These are phyloP conservation scores for Drosophila vallismaia DNA, from an alignment of 2,888 invertebrate genomes.

Conservation along the genomic window DNA sequence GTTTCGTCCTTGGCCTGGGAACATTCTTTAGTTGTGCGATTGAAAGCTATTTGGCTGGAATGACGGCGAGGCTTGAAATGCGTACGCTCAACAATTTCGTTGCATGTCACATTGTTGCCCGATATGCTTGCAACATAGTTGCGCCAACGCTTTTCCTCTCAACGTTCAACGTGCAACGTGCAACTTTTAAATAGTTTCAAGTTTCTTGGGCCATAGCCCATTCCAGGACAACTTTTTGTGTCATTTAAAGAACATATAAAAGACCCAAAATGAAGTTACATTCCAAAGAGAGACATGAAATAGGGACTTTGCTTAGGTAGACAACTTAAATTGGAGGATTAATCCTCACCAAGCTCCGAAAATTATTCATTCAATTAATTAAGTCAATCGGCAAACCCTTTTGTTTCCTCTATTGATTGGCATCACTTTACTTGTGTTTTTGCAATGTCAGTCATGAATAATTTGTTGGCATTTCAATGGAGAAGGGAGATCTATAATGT, in stretches of 20 bases:
- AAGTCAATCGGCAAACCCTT: conserved; percentile 7
- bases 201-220: conserved; percentile 43
- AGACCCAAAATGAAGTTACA: neutral
- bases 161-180: conserved; percentile 48
- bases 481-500: conserved; percentile 25
- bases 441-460: neutral
- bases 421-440: neutral
- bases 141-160: conserved; percentile 46
- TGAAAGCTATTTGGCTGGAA: conserved; percentile 60
- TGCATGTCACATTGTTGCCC: conserved; percentile 75
- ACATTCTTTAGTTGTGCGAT: conserved; percentile 49
- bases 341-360: neutral
- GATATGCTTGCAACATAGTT: conserved; percentile 63
- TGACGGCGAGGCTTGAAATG: conserved; percentile 24
- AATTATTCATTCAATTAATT: conserved; percentile 2
- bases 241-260: conserved; percentile 50
- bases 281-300: neutral
- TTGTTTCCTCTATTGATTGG: conserved; percentile 1
- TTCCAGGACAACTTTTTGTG: conserved; percentile 51
- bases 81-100: conserved; percentile 59
- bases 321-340: neutral
- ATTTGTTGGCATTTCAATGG: neutral
- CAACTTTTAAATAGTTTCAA: conserved; percentile 75
- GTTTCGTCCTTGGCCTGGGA: conserved; percentile 50
- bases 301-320: neutral